Percentiles rank a stretch among this genome's conserved stretches.
phyloP scores from a whole-genome alignment of 2,113 vertebrate genomes.

The Misgurnus anguillicaudatus region DNA sequence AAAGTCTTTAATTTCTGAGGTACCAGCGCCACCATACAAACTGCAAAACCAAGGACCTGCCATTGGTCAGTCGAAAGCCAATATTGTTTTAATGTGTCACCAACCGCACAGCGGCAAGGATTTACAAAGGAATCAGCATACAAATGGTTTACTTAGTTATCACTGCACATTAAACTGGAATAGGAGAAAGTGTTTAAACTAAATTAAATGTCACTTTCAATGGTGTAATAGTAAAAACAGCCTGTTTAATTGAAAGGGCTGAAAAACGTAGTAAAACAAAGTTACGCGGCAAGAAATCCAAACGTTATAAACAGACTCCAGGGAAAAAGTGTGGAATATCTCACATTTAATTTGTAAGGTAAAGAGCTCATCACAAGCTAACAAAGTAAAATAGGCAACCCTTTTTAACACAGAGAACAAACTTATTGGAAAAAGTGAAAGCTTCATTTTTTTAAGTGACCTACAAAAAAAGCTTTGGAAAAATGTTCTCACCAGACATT shows the following conservation, averaged over 20 bases:
- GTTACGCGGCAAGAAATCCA: neutral
- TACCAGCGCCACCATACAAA: too few species aligned
- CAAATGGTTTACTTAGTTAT: too few species aligned
- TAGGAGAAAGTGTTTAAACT: too few species aligned
- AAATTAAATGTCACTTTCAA: too few species aligned
- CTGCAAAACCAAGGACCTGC: too few species aligned
- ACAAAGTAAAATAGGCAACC: neutral
- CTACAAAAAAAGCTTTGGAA: neutral
- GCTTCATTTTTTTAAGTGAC: conserved; percentile 7
- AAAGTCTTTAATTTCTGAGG: too few species aligned
- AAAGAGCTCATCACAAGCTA: neutral
- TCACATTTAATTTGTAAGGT: neutral
- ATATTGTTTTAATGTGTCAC: too few species aligned
- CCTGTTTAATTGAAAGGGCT: neutral
- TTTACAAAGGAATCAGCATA: too few species aligned
- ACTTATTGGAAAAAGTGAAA: neutral
- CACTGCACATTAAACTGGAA: too few species aligned
- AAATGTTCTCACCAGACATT: conserved; percentile 37
- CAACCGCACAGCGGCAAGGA: too few species aligned
- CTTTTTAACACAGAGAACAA: conserved; percentile 12
- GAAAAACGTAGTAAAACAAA: too few species aligned
- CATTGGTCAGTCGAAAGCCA: too few species aligned
- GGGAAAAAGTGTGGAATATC: neutral
- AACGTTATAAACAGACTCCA: neutral
- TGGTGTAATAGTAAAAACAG: neutral